A percentile compares a stretch with the other conserved stretches of the same genome.
Evolutionary conservation across 1,140 invertebrate species (phyloP).

Genomic region (Holotrichia oblita): DNA sequence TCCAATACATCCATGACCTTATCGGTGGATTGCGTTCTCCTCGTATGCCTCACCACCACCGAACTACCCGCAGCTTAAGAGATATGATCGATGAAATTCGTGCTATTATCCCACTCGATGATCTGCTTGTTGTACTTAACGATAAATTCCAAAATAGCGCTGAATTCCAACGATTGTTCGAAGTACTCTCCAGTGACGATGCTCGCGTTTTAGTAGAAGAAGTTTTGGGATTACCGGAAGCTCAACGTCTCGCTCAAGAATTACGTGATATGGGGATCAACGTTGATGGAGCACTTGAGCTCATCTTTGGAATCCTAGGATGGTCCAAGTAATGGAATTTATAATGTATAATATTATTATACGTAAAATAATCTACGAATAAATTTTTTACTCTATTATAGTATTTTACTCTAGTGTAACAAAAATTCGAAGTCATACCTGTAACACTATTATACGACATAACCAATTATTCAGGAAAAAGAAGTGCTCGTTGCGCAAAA

Average conservation of each 20-base stretch:
- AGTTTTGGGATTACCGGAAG: slow-evolving; percentile 45
- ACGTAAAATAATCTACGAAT: too few relatives aligned
- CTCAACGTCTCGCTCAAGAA: slow-evolving; percentile 43
- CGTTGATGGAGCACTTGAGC: slow-evolving; percentile 39
- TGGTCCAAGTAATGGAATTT: slow-evolving; percentile 37
- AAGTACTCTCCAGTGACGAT: slow-evolving; percentile 45
- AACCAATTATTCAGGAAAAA: too few relatives aligned
- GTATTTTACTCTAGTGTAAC: too few relatives aligned
- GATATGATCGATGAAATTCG: slow-evolving; percentile 45
- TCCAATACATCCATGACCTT: slow-evolving; percentile 43
- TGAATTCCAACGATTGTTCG: slow-evolving; percentile 47
- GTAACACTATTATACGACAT: too few relatives aligned
- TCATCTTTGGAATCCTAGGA: slow-evolving; percentile 46
- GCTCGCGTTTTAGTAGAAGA: slow-evolving; percentile 45
- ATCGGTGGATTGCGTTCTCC: slow-evolving; percentile 41
- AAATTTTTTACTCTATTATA: too few relatives aligned
- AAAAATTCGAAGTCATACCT: too few relatives aligned
- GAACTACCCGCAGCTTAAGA: slow-evolving; percentile 35
- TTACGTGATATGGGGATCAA: slow-evolving; percentile 43
- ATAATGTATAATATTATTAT: too few relatives aligned
- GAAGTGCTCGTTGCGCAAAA: too few relatives aligned
- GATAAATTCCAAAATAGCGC: slow-evolving; percentile 47
- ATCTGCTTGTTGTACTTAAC: slow-evolving; percentile 41
- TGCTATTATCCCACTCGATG: slow-evolving; percentile 39
- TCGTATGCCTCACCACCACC: background rate